Evolutionary conservation across 2,888 invertebrate species (phyloP).

Genomic region (Fabriciana adippe): DNA sequence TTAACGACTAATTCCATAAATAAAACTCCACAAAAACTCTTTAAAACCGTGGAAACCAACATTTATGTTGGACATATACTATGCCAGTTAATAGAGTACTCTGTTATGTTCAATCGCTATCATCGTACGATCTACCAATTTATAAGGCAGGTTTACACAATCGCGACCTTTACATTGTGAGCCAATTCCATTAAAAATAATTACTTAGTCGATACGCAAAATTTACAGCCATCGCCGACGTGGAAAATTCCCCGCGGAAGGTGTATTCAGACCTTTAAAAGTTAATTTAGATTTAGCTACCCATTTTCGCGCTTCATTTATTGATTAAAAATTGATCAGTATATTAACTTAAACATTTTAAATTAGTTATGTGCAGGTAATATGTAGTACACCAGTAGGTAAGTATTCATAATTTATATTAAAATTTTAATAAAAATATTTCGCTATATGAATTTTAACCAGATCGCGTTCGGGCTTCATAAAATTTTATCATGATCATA

Average conservation of each 20-base stretch:
- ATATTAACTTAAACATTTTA: not conserved
- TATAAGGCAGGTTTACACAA: constrained; percentile 20
- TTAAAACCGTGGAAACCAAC: not conserved
- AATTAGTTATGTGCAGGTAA: not conserved
- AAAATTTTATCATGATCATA: constrained; percentile 18
- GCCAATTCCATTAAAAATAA: constrained; percentile 38
- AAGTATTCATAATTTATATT: constrained; percentile 4
- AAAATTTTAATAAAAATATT: constrained; percentile 1
- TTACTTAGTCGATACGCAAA: constrained; percentile 38
- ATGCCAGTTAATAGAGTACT: constrained; percentile 5
- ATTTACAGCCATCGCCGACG: constrained; percentile 33
- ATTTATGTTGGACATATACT: not conserved
- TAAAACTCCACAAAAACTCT: no score
- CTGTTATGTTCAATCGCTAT: constrained; percentile 6
- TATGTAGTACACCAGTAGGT: not conserved
- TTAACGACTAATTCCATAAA: no score
- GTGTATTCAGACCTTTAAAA: constrained; percentile 29
- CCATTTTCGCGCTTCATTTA: constrained; percentile 14
- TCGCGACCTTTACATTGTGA: constrained; percentile 28
- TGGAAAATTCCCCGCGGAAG: constrained; percentile 29
- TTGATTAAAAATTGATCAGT: constrained; percentile 27
- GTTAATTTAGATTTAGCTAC: constrained; percentile 31
- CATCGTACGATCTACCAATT: constrained; percentile 29
- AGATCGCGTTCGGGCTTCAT: not conserved
- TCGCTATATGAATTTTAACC: constrained; percentile 1